A percentile compares a stretch with the other conserved stretches of the same genome.
Conservation (phyloP, 2,888 invertebrate genomes). For the Eristalis intricaria region DNA sequence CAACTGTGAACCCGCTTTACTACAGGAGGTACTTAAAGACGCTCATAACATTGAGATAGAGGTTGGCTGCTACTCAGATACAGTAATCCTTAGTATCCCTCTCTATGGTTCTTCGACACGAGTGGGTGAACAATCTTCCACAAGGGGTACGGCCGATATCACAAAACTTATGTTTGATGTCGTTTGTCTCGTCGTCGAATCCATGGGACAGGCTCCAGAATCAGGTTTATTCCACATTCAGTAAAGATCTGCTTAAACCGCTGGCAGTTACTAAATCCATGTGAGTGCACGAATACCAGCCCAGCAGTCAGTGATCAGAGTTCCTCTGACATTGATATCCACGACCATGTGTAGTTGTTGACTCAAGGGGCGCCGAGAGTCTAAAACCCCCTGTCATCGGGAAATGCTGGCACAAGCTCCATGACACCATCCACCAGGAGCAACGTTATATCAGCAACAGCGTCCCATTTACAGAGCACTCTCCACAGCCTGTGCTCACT, state of each 20-base stretch:
- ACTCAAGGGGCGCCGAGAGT: neutral
- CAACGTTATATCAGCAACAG: neutral
- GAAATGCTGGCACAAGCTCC: neutral
- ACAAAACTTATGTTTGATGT: no score
- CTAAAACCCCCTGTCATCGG: neutral
- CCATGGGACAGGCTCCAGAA: no score
- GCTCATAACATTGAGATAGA: no score
- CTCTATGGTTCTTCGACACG: no score
- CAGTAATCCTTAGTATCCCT: no score
- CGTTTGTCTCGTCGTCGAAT: no score
- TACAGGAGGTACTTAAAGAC: no score
- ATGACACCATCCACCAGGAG: neutral
- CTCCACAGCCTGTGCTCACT: neutral
- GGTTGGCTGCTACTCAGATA: no score
- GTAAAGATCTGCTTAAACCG: neutral
- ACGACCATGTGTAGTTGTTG: neutral
- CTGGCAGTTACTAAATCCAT: neutral
- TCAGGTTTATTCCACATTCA: no score
- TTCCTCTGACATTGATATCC: neutral
- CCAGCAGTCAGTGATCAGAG: neutral
- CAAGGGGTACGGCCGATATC: no score
- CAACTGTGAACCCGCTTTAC: no score
- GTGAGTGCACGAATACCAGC: neutral
- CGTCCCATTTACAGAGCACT: neutral
- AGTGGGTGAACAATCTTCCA: no score